phyloP scores from a whole-genome alignment of 2,797 vertebrate species.

The Pipistrellus pygmaeus region DNA sequence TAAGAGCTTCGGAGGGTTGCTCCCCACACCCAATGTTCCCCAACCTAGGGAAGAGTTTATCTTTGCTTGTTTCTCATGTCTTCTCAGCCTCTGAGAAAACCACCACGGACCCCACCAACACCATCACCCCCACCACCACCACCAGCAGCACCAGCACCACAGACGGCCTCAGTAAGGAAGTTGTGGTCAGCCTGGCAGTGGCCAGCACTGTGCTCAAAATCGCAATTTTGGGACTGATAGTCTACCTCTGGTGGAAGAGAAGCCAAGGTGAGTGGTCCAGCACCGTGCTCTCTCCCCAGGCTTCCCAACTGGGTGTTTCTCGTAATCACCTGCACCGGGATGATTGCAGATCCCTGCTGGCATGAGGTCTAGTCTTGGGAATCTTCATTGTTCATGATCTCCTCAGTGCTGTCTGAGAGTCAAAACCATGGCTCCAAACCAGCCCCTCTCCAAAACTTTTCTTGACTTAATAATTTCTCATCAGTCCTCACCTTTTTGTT shows the following conservation, averaged over 20 bases:
- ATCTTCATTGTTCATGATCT: background rate
- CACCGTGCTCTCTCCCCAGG: background rate
- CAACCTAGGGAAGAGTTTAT: background rate
- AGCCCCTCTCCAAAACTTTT: background rate
- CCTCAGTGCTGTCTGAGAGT: background rate
- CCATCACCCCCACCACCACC: background rate
- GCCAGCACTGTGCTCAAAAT: background rate
- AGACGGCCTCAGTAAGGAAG: background rate
- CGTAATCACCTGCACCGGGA: background rate
- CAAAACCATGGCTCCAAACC: background rate
- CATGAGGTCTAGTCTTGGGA: background rate
- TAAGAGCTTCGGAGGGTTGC: background rate
- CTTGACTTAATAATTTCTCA: background rate
- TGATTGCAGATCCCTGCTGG: background rate
- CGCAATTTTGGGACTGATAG: background rate
- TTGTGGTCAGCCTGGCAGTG: background rate
- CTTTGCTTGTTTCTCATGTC: background rate
- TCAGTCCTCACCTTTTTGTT: background rate
- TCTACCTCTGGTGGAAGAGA: conserved; percentile 41
- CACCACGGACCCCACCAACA: background rate
- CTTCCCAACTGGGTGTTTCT: background rate
- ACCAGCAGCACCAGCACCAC: background rate
- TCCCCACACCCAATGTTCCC: background rate
- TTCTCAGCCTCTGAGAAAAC: background rate
- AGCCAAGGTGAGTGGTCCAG: conserved; percentile 55